Evolutionary conservation across 1,140 invertebrate species (phyloP), one percentile per base, ranked within the genome.

Genomic region (Rhysida immarginata): DNA sequence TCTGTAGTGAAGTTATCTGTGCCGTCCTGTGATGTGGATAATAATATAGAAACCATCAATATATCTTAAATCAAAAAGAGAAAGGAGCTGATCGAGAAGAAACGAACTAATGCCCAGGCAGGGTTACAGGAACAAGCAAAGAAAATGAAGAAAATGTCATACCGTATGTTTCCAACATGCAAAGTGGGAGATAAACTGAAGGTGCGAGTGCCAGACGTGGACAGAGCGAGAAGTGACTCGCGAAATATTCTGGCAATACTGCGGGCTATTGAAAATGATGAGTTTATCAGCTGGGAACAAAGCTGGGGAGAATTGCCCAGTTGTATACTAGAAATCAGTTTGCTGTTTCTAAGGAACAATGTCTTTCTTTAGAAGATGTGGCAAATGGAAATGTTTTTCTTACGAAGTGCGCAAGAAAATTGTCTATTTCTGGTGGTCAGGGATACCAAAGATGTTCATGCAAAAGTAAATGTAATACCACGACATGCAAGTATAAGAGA

Each of bases 151-250:
- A 53, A 53, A 57, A 14, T 53, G 43, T 23, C 26, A 26, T 52
- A 27, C 49, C 56, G 26, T 52, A 52, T 45, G 56, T 52, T 2
- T 45, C 49, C 27, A 23, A 44, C 49, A 20, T 1, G 35, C 42
- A 54, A 55, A n/a, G 54, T 35, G 45, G 45, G 44, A 46, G 44
- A 48, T 26, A 48, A 25, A 49, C 16, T 48, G 26, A 55, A 48
- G 46, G n/a, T 55, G 29, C 26, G 26, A 46, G 21, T 35, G 29
- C 26, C 44, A 55, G 43, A 48, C 27, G 44, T 55, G 45, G 54
- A 55, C 45, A 55, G 43, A 55, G 5, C 53, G 26, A 54, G 42
- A 43, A 54, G 25, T 54, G 42, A 54, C 35, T 42, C 45, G 29
- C 29, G 54, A 49, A 55, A 48, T 55, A 35, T 48, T 29, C 35